Evolutionary conservation across 2,113 vertebrate genomes (phyloP).

Genomic region (Gallinago undulata): DNA sequence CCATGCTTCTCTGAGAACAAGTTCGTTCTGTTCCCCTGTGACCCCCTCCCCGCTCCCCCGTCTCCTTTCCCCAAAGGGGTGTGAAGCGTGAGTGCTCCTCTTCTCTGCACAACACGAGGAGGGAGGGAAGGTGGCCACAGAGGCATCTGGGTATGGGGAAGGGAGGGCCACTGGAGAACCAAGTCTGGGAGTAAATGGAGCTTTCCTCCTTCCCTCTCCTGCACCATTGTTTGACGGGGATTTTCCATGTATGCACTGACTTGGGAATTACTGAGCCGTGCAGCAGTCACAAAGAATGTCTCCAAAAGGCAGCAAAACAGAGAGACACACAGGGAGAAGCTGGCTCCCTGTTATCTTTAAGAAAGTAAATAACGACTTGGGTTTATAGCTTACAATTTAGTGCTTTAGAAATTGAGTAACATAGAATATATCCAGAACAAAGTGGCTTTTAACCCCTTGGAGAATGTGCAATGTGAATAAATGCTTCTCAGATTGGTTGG

Average conservation of each 20-base stretch:
- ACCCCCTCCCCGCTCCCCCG: not conserved
- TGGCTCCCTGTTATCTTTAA: not conserved
- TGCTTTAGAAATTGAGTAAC: not conserved
- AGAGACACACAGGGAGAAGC: not conserved
- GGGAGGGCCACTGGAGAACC: not conserved
- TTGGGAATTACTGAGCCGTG: not conserved
- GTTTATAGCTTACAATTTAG: not conserved
- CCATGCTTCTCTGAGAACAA: not conserved
- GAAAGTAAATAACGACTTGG: not conserved
- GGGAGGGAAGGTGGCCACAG: not conserved
- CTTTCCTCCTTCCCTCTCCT: not conserved
- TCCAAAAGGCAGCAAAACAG: not conserved
- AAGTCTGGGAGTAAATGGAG: not conserved
- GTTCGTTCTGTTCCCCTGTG: conserved; percentile 3
- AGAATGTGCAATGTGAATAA: not conserved
- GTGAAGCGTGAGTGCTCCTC: not conserved
- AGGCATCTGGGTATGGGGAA: not conserved
- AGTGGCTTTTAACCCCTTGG: not conserved
- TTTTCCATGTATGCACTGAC: not conserved
- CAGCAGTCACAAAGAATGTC: not conserved
- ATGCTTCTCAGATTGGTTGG: not conserved
- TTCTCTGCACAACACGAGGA: not conserved
- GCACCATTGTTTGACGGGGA: not conserved
- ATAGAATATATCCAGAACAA: not conserved
- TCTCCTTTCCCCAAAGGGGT: not conserved